These are phyloP conservation scores for Yponomeuta plumbellus DNA, from an alignment of 2,888 invertebrate genomes.

Conservation along the genomic window DNA sequence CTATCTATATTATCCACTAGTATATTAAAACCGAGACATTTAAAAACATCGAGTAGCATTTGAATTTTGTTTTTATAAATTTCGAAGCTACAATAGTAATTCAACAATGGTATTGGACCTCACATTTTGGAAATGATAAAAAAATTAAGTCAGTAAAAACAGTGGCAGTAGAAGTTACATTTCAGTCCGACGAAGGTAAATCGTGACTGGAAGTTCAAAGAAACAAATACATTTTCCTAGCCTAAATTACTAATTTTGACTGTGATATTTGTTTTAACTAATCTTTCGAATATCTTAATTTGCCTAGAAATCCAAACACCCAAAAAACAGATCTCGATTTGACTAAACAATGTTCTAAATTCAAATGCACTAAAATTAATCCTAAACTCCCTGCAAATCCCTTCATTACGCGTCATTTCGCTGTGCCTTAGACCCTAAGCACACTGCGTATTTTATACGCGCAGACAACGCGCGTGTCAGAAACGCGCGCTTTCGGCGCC, in stretches of 20 bases:
- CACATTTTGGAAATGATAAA: neutral
- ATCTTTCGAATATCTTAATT: neutral
- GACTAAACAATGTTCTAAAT: neutral
- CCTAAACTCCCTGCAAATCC: neutral
- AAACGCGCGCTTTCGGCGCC: too few species aligned
- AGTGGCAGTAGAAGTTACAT: neutral
- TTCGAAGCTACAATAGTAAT: constrained; percentile 11
- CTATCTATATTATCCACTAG: neutral
- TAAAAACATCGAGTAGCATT: neutral
- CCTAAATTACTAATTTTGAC: neutral
- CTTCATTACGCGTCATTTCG: neutral
- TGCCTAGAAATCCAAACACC: neutral
- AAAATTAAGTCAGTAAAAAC: neutral
- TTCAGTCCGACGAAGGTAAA: neutral
- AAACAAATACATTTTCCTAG: neutral
- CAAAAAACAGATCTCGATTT: neutral
- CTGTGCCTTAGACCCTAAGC: neutral
- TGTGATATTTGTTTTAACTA: neutral
- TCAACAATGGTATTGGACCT: neutral
- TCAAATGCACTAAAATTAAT: neutral
- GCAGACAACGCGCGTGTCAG: too few species aligned
- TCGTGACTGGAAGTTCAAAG: neutral
- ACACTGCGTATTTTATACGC: too few species aligned
- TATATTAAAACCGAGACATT: neutral
- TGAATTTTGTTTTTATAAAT: neutral